phyloP scores from a whole-genome alignment of 2,113 vertebrate genomes.

The Stigmatopora argus region DNA sequence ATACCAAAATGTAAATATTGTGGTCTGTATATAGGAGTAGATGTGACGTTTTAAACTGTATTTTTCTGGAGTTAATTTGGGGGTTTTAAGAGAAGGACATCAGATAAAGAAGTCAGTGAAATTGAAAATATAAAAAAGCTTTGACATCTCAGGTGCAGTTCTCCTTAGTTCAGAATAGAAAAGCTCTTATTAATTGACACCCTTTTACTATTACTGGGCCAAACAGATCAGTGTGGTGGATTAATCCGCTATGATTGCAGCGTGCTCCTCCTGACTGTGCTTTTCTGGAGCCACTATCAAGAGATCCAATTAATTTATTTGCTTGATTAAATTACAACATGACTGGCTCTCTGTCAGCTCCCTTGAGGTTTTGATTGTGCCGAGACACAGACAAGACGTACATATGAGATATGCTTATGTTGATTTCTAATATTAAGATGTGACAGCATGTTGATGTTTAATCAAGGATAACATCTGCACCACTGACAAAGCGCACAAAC shows the following conservation, averaged over 20 bases:
- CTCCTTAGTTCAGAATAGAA: conserved; percentile 14
- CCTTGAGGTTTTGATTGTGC: conserved; percentile 59
- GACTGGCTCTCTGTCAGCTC: conserved; percentile 71
- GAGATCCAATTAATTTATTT: conserved; percentile 74
- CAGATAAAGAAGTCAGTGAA: too few relatives aligned
- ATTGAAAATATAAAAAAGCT: too few relatives aligned
- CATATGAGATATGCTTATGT: conserved; percentile 47
- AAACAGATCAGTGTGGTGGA: conserved; percentile 39
- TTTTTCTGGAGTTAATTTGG: too few relatives aligned
- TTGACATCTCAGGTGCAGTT: too few relatives aligned
- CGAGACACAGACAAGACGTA: conserved; percentile 53
- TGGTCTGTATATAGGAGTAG: too few relatives aligned
- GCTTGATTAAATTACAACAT: conserved; percentile 72
- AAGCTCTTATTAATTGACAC: conserved; percentile 37
- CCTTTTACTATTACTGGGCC: conserved; percentile 48
- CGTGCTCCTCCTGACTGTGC: conserved; percentile 63
- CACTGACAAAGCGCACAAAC: conserved; percentile 40
- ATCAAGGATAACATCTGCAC: conserved; percentile 67
- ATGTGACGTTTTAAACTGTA: too few relatives aligned
- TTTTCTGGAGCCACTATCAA: conserved; percentile 63
- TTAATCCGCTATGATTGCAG: conserved; percentile 58
- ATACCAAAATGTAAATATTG: too few relatives aligned
- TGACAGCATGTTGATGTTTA: conserved; percentile 65
- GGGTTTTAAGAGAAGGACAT: too few relatives aligned
- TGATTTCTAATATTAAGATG: conserved; percentile 52